Percentiles rank a stretch among this genome's conserved stretches.
Conservation (phyloP, 2,888 invertebrate genomes). For the Dioctria linearis region DNA sequence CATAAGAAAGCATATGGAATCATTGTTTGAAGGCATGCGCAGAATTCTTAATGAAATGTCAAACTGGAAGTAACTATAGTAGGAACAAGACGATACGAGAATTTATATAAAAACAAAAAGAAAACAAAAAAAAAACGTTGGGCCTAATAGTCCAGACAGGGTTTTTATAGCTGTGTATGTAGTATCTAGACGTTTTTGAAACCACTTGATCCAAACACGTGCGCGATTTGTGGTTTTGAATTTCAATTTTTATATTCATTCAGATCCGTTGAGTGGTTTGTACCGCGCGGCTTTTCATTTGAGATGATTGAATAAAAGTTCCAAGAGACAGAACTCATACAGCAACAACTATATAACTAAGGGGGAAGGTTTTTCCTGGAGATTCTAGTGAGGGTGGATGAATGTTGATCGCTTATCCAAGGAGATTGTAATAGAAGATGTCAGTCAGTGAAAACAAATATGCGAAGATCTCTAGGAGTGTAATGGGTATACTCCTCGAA, state of each 20-base stretch:
- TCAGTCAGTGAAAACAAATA: conserved; percentile 23
- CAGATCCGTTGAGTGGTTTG: not conserved
- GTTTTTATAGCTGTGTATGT: not conserved
- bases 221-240: conserved; percentile 55
- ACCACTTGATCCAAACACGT: conserved; percentile 57
- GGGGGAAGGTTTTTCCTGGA: conserved; percentile 5
- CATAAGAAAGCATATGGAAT: conserved; percentile 37
- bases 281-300: not conserved
- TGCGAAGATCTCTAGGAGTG: not conserved
- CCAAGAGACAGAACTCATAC: not conserved
- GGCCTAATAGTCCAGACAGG: conserved; percentile 28
- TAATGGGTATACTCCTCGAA: not conserved
- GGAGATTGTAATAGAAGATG: conserved; percentile 17
- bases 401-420: not conserved
- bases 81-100: conserved; percentile 15
- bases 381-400: conserved; percentile 6
- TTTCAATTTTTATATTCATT: conserved; percentile 55
- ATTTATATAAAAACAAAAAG: not conserved
- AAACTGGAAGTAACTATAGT: conserved; percentile 29
- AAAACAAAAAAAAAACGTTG: conserved; percentile 1
- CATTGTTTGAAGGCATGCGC: conserved; percentile 16
- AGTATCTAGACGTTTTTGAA: conserved; percentile 20
- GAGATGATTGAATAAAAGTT: not conserved
- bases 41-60: conserved; percentile 28
- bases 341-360: not conserved